These are phyloP conservation scores for Tamandua tetradactyla DNA, from an alignment of 2,797 vertebrate genomes.

Conservation along the genomic window DNA sequence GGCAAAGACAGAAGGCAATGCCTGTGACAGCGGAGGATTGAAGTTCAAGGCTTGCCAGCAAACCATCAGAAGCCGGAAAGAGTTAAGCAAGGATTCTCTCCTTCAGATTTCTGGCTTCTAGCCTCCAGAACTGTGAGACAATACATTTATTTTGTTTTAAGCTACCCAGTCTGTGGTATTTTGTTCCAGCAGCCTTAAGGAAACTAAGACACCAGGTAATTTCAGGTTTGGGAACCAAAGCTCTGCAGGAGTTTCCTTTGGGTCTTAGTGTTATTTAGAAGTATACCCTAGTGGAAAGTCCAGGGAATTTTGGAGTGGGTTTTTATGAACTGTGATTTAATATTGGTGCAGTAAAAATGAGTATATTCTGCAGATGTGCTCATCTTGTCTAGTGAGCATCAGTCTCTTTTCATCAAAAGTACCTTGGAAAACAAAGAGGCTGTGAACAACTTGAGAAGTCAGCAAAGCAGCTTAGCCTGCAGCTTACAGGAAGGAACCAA, in stretches of 20 bases:
- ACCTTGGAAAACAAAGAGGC: constrained; percentile 18
- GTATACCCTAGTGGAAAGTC: constrained; percentile 35
- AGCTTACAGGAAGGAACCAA: neutral
- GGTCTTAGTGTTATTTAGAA: neutral
- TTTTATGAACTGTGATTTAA: constrained; percentile 34
- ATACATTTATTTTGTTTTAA: too few species aligned
- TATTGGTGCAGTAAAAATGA: neutral
- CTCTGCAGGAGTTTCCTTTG: neutral
- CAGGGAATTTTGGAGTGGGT: neutral
- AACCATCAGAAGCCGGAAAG: too few species aligned
- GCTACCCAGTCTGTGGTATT: too few species aligned
- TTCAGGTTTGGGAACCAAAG: neutral
- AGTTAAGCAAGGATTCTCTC: too few species aligned
- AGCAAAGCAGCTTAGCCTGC: neutral
- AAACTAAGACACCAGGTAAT: neutral
- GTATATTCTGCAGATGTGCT: neutral
- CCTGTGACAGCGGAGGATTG: too few species aligned
- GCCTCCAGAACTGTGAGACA: too few species aligned
- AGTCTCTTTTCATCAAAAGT: neutral
- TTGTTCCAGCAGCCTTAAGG: too few species aligned
- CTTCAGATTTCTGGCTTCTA: too few species aligned
- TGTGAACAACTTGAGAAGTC: neutral
- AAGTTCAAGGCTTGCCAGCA: too few species aligned
- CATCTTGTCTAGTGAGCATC: neutral
- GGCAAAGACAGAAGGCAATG: too few species aligned